A percentile compares a stretch with the other conserved stretches of the same genome.
Conservation (phyloP, 1,140 invertebrate genomes). For the Drosophila nebulosa region DNA sequence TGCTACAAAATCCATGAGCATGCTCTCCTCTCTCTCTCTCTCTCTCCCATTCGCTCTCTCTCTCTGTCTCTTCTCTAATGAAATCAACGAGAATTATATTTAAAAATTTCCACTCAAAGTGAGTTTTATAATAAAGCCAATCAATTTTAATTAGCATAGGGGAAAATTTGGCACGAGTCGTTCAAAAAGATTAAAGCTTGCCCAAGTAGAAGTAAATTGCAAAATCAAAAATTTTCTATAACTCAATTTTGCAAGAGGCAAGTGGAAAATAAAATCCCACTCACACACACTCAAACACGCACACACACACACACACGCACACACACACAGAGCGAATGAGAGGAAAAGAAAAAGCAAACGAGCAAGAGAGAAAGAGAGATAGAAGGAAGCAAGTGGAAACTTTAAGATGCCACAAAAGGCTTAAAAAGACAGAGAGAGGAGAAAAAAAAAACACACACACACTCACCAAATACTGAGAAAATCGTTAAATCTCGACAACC, state of each 20-base stretch:
- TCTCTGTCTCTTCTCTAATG: neutral
- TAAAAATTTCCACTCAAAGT: constrained; percentile 2
- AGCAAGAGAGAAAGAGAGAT: neutral
- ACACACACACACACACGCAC: neutral
- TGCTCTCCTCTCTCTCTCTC: neutral
- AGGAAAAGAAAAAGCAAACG: neutral
- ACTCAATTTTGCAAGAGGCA: constrained; percentile 23
- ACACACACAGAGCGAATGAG: neutral
- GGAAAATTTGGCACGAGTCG: neutral
- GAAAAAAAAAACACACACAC: neutral
- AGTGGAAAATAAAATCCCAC: neutral
- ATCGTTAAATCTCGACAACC: neutral
- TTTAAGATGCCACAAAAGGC: constrained; percentile 7
- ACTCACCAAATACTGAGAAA: neutral
- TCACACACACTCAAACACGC: neutral
- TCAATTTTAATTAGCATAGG: constrained; percentile 2
- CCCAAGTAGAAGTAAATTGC: constrained; percentile 18
- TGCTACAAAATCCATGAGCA: neutral
- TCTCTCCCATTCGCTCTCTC: no score
- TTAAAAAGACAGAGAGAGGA: neutral
- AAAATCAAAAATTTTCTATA: constrained; percentile 16
- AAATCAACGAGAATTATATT: neutral
- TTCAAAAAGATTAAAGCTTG: constrained; percentile 19
- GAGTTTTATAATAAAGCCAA: neutral
- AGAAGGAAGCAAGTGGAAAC: neutral